Evolutionary conservation across 2,113 vertebrate species (phyloP).

Genomic region (Xiphias gladius): DNA sequence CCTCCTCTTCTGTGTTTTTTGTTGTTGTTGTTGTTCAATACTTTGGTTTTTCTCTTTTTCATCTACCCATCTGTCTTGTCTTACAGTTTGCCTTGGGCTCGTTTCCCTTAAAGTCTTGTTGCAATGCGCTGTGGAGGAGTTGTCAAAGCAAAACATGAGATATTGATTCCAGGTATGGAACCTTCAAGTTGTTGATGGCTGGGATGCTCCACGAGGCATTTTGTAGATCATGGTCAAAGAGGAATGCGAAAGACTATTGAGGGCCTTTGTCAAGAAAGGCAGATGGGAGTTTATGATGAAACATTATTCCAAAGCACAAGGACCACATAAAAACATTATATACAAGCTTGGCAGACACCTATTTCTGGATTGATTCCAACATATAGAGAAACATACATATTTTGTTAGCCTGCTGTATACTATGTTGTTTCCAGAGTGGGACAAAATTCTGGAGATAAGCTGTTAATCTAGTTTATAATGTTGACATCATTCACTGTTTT

Average conservation of each 20-base stretch:
- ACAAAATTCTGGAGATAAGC: background rate
- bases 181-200: slow-evolving; percentile 56
- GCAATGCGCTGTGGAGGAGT: slow-evolving; percentile 60
- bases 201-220: slow-evolving; percentile 22
- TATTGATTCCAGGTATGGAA: slow-evolving; percentile 62
- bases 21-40: background rate
- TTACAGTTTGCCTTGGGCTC: slow-evolving; percentile 38
- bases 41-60: slow-evolving; percentile 15
- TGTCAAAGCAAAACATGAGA: slow-evolving; percentile 58
- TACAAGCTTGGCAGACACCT: slow-evolving; percentile 58
- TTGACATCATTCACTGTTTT: slow-evolving; percentile 6
- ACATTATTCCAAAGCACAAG: slow-evolving; percentile 68
- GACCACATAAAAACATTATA: slow-evolving; percentile 60
- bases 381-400: slow-evolving; percentile 28
- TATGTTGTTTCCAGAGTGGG: slow-evolving; percentile 17
- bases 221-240: slow-evolving; percentile 65
- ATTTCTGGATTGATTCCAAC: slow-evolving; percentile 51
- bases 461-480: background rate
- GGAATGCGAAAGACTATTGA: slow-evolving; percentile 39
- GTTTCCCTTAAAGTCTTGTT: slow-evolving; percentile 43
- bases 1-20: background rate
- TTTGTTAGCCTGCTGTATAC: slow-evolving; percentile 2
- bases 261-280: slow-evolving; percentile 63
- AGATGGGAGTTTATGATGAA: slow-evolving; percentile 74
- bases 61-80: slow-evolving; percentile 33